phyloP scores from a whole-genome alignment of 2,797 vertebrate genomes.

The Phataginus tetradactyla region DNA sequence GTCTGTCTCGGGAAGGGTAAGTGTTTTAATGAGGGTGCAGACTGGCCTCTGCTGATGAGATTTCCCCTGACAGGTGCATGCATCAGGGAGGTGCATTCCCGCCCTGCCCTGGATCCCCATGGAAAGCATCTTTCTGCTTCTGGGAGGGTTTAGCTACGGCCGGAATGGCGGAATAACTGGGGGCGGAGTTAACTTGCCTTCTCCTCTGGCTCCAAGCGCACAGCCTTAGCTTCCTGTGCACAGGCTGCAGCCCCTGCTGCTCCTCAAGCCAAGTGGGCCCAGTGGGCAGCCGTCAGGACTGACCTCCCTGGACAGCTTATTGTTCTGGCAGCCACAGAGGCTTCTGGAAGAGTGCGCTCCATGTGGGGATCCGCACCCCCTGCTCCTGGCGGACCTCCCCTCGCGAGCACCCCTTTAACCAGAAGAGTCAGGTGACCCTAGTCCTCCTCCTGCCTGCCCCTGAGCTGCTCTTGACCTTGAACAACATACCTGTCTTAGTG shows the following conservation, averaged over 20 bases:
- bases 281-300: fast-evolving
- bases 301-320: not conserved
- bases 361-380: fast-evolving
- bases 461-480: not conserved
- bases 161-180: conserved; percentile 20
- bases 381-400: not conserved
- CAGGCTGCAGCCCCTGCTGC: fast-evolving
- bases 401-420: fast-evolving
- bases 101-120: fast-evolving
- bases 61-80: conserved; percentile 38
- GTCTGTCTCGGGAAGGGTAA: not conserved
- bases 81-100: conserved; percentile 40
- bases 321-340: fast-evolving
- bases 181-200: conserved; percentile 18
- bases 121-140: conserved; percentile 62
- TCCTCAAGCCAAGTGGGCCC: fast-evolving
- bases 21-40: conserved; percentile 7
- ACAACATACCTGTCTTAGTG: not conserved
- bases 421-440: not conserved
- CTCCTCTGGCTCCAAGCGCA: conserved; percentile 38
- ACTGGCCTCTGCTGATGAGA: conserved; percentile 44
- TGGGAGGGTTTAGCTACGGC: conserved; percentile 48
- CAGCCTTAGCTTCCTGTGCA: not conserved
- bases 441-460: fast-evolving
- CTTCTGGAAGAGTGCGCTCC: not conserved